Base-by-base conservation (phyloP, 2,797 vertebrate genomes). In the Catharus ustulatus region DNA sequence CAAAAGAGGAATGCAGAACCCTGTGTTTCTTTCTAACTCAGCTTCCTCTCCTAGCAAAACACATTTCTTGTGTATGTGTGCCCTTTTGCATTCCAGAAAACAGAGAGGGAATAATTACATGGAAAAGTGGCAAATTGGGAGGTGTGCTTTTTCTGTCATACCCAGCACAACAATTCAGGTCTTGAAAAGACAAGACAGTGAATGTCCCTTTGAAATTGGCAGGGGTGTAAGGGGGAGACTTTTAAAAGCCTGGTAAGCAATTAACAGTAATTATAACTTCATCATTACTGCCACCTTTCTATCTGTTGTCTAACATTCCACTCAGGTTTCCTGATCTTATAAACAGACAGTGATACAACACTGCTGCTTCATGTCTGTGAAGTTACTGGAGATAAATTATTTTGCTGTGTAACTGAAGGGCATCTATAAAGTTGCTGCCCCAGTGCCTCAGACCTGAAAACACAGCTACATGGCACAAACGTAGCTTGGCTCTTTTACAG, bases 41-140 rank as follows among this genome's bases (percentile, higher is more conserved):
- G 30, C n/a, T 91, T 94, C 36, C 51, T 68, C 43, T 90, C 34
- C 86, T 86, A 93, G 34, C 11, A 97, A 94, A 96, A 96, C 7
- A 9, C 27, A 73, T 91, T 95, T 95, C 94, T 97, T 97, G 94
- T 95, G 81, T 94, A 15, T 26, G 38, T 43, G 38, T 29, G 11
- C 29, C 29, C 49, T 85, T 71, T 61, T 16, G 1, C 58, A 84
- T 77, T 43, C 36, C 46, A 96, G 95, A 96, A 95, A 97, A 96
- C 20, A 93, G 83, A 94, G 94, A 93, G 90, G 83, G 84, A 96
- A 87, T 85, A 94, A 94, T 92, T 96, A 85, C 91, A 96, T 90
- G 22, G 48, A 21, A 91, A 85, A 63, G 40, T 79, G 45, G 34
- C 59, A 96, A 94, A 97, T 55, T 96, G 92, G 92, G 94, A 92